Conservation (phyloP, 2,113 vertebrate genomes). For the Fulica atra region DNA sequence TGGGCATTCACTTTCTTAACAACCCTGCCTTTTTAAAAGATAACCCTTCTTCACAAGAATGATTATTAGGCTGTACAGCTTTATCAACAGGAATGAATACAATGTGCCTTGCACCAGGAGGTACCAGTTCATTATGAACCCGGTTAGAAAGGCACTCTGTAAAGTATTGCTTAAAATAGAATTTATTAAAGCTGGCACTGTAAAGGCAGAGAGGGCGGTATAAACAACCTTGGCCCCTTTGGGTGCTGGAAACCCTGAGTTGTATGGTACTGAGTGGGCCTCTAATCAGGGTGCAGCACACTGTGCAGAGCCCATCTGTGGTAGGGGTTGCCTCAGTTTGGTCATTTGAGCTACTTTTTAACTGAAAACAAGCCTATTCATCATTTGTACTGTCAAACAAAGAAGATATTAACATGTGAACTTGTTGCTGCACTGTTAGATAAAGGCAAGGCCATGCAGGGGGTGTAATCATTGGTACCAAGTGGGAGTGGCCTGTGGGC, state of each 20-base stretch:
- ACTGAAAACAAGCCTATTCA: background rate
- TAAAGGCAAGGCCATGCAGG: background rate
- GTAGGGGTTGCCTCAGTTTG: background rate
- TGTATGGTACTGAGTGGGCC: background rate
- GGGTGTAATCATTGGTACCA: rapidly evolving
- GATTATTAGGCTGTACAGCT: background rate
- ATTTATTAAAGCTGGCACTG: background rate
- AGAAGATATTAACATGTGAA: background rate
- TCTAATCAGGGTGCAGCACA: rapidly evolving
- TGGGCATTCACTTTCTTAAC: background rate
- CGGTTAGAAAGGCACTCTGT: background rate
- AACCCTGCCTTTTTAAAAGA: background rate
- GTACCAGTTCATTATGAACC: background rate
- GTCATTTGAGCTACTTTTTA: background rate
- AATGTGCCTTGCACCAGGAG: background rate
- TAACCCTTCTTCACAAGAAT: background rate
- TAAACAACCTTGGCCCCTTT: background rate
- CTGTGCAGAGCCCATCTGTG: background rate
- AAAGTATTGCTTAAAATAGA: background rate
- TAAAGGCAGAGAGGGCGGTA: background rate
- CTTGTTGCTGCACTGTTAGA: background rate
- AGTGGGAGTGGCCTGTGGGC: background rate
- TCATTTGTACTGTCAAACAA: background rate
- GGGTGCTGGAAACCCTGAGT: background rate
- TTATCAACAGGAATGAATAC: background rate